phyloP scores from a whole-genome alignment of 2,797 vertebrate genomes.

The Pachyuromys duprasi region DNA sequence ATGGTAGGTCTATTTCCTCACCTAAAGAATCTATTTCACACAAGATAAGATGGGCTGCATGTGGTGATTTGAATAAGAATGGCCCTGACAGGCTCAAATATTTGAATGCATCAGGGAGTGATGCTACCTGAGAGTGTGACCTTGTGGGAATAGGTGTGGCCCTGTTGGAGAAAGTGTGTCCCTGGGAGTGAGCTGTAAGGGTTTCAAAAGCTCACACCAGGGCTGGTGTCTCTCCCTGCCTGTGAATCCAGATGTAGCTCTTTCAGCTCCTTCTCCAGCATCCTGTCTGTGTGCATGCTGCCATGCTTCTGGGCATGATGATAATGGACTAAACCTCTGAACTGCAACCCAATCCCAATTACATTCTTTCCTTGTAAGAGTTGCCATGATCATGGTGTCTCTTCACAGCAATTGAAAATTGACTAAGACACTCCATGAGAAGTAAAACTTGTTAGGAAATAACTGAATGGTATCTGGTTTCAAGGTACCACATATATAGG shows the following conservation, averaged over 20 bases:
- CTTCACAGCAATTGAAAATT: neutral
- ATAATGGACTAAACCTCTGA: neutral
- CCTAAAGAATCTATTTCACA: constrained; percentile 17
- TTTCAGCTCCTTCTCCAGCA: neutral
- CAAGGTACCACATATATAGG: neutral
- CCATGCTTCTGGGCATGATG: neutral
- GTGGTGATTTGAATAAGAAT: neutral
- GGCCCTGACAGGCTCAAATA: neutral
- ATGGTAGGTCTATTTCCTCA: constrained; percentile 50
- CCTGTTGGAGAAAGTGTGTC: neutral
- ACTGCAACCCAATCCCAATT: neutral
- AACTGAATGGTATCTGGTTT: neutral
- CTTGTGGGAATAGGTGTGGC: neutral
- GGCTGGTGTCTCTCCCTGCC: neutral
- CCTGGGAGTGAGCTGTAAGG: neutral
- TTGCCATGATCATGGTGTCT: neutral
- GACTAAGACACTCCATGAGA: neutral
- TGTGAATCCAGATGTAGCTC: neutral
- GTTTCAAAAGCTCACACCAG: neutral
- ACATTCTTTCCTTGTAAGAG: neutral
- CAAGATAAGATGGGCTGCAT: constrained; percentile 42
- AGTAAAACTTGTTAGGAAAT: neutral
- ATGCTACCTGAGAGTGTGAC: neutral
- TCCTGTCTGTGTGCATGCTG: neutral
- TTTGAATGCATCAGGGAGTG: neutral